Evolutionary conservation across 2,797 vertebrate species (phyloP).

Genomic region (Rhincodon typus): DNA sequence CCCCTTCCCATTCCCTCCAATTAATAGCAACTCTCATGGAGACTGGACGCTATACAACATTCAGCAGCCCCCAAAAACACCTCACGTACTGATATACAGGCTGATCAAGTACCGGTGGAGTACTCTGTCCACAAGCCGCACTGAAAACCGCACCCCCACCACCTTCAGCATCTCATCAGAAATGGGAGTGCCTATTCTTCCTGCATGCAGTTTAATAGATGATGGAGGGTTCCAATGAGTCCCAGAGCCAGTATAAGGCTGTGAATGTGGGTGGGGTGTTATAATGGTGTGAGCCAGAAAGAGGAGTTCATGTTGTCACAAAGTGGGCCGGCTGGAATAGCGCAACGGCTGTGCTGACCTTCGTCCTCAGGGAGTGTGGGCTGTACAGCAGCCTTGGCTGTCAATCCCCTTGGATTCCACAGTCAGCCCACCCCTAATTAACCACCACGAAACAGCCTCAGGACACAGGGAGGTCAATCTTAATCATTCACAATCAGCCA

Average conservation of each 20-base stretch:
- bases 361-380: too few relatives aligned
- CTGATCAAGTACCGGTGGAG: neutral
- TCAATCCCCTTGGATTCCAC: too few relatives aligned
- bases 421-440: neutral
- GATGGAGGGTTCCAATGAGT: too few relatives aligned
- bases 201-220: too few relatives aligned
- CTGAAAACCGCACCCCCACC: neutral
- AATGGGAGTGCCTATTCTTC: neutral
- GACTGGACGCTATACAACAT: too few relatives aligned
- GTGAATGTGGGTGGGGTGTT: neutral
- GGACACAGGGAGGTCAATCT: neutral
- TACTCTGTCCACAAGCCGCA: neutral
- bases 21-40: neutral
- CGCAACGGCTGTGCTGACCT: neutral
- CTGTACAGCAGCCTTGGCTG: too few relatives aligned
- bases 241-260: too few relatives aligned
- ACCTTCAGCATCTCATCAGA: neutral
- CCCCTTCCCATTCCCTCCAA: neutral
- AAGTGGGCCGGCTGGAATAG: too few relatives aligned
- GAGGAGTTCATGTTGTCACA: too few relatives aligned
- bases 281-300: neutral
- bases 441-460: neutral
- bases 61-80: too few relatives aligned
- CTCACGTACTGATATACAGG: neutral
- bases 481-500: neutral